phyloP scores from a whole-genome alignment of 2,888 invertebrate species.

The Leptopilina drosophilae region DNA sequence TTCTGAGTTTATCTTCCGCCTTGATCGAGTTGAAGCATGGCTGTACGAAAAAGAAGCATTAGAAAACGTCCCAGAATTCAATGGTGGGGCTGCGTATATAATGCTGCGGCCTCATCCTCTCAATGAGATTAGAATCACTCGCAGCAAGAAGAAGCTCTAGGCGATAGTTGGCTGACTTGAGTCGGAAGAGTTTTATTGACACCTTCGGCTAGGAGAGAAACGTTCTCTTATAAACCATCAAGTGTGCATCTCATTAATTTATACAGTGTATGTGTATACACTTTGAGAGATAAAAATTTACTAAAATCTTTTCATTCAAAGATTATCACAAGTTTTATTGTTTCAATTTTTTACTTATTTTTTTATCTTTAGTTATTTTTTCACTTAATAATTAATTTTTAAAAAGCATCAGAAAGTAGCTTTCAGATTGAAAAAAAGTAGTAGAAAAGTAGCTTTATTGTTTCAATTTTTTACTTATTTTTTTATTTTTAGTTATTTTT shows the following conservation, averaged over 20 bases:
- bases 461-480: too few species aligned
- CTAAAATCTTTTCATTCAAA: background rate
- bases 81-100: background rate
- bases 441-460: too few species aligned
- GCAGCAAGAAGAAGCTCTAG: conserved; percentile 27
- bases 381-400: too few species aligned
- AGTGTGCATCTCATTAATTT: conserved; percentile 26
- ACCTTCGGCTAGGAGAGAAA: conserved; percentile 29
- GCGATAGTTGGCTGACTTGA: conserved; percentile 18
- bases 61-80: conserved; percentile 34
- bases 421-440: too few species aligned
- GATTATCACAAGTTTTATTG: too few species aligned
- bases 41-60: conserved; percentile 10
- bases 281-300: conserved; percentile 2
- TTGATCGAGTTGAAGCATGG: conserved; percentile 16
- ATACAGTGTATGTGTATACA: background rate
- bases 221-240: conserved; percentile 4
- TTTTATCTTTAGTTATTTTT: too few species aligned
- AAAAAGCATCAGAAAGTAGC: too few species aligned
- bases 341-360: too few species aligned
- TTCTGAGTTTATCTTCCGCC: conserved; percentile 27
- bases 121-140: conserved; percentile 38
- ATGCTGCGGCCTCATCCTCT: background rate
- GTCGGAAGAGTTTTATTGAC: conserved; percentile 19
- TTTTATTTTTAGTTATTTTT: too few species aligned